A percentile compares a stretch with the other conserved stretches of the same genome.
Conservation (phyloP, 2,797 vertebrate genomes). For the Mus spretus region DNA sequence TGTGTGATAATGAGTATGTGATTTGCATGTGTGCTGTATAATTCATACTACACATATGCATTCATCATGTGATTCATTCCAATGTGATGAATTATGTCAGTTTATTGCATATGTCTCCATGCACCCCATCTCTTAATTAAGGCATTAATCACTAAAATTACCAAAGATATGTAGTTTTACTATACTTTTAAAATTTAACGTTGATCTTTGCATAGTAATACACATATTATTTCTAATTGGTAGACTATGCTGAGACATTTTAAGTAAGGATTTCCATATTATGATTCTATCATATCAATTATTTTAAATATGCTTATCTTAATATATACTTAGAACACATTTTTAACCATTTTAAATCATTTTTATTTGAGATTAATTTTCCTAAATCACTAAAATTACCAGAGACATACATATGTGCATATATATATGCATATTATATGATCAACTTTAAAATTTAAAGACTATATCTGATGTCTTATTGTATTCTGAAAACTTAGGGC, state of each 20-base stretch:
- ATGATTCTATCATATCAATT: constrained; percentile 76
- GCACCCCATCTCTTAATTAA: constrained; percentile 85
- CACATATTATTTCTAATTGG: constrained; percentile 83
- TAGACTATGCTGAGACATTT: constrained; percentile 75
- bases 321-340: constrained; percentile 71
- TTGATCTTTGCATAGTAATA: constrained; percentile 83
- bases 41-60: constrained; percentile 79
- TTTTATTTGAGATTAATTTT: constrained; percentile 81
- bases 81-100: constrained; percentile 84
- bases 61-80: constrained; percentile 81
- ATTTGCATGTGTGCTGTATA: constrained; percentile 81
- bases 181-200: constrained; percentile 83
- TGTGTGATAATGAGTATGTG: constrained; percentile 79
- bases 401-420: constrained; percentile 58
- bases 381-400: constrained; percentile 78
- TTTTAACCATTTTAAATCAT: constrained; percentile 81
- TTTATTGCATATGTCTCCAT: constrained; percentile 82
- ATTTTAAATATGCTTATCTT: constrained; percentile 80
- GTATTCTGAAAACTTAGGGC: constrained; percentile 57
- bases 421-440: constrained; percentile 54
- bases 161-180: constrained; percentile 80
- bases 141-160: constrained; percentile 85
- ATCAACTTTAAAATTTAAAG: constrained; percentile 71
- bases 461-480: constrained; percentile 24
- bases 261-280: constrained; percentile 81